Conservation (phyloP, 2,797 vertebrate genomes). For the Myripristis murdjan region DNA sequence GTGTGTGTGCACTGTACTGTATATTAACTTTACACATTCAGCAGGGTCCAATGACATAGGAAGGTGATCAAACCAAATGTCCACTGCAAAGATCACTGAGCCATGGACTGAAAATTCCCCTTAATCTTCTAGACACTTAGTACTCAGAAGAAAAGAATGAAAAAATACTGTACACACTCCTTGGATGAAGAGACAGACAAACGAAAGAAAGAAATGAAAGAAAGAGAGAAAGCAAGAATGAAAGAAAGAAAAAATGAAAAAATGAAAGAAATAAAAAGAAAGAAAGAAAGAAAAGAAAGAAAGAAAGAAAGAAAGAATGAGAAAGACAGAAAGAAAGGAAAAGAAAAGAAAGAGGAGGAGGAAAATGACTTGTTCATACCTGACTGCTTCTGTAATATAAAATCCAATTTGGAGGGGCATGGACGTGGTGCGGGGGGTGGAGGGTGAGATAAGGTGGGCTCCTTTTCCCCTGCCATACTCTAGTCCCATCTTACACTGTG, state of each 20-base stretch:
- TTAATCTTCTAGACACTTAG: conserved; percentile 21
- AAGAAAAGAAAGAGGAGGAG: conserved; percentile 60
- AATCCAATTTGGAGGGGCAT: conserved; percentile 95
- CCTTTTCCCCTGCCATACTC: conserved; percentile 76
- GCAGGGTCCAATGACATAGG: conserved; percentile 33
- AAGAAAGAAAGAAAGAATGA: conserved; percentile 45
- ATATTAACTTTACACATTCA: conserved; percentile 19
- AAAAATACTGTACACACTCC: conserved; percentile 9
- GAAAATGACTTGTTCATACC: conserved; percentile 96
- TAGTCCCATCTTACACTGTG: conserved; percentile 72
- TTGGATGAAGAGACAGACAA: conserved; percentile 9
- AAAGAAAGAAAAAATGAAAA: no score
- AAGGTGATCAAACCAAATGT: conserved; percentile 45
- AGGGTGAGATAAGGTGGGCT: conserved; percentile 89
- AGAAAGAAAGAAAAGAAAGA: no score
- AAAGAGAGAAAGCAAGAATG: no score
- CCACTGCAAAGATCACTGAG: conserved; percentile 30
- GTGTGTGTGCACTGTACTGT: no score
- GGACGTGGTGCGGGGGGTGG: conserved; percentile 66
- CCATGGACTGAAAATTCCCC: conserved; percentile 9
- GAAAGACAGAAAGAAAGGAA: conserved; percentile 57
- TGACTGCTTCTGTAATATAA: conserved; percentile 94
- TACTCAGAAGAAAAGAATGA: conserved; percentile 11
- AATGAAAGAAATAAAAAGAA: no score
- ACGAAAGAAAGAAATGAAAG: no score